These are phyloP conservation scores for Tenthredo distinguenda DNA, from an alignment of 2,888 invertebrate species.

Conservation along the genomic window DNA sequence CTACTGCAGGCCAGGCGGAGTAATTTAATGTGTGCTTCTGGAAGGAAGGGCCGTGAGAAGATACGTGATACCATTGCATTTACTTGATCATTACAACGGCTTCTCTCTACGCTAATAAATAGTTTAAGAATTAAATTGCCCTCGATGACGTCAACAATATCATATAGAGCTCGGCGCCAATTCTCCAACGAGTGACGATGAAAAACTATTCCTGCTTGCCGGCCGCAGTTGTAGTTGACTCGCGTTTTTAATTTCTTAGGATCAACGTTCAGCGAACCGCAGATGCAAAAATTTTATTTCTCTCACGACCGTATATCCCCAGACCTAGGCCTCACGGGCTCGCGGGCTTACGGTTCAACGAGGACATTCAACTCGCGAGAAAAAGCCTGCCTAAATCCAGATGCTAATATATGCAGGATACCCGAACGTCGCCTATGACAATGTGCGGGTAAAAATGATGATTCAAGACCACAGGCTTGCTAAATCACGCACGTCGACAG, in stretches of 20 bases:
- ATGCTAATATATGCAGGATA: conserved; percentile 42
- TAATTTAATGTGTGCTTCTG: not conserved
- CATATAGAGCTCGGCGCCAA: not conserved
- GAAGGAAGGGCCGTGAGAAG: conserved; percentile 12
- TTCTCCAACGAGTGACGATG: not conserved
- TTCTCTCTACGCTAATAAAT: not conserved
- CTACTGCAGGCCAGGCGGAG: not conserved
- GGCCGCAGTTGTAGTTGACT: not conserved
- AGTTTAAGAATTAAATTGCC: not conserved
- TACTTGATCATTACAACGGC: not conserved
- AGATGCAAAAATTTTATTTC: not conserved
- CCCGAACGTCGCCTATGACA: conserved; percentile 13
- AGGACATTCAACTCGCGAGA: conserved; percentile 23
- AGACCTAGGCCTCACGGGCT: too few species aligned
- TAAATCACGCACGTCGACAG: not conserved
- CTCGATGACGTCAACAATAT: conserved; percentile 4
- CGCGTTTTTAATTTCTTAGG: not conserved
- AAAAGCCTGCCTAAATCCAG: conserved; percentile 46
- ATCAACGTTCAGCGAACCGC: not conserved
- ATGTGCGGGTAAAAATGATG: conserved; percentile 31
- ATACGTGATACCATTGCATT: not conserved
- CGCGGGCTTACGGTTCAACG: not conserved
- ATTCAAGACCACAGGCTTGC: conserved; percentile 1
- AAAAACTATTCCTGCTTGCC: not conserved
- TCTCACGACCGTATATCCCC: conserved; percentile 11